Percentiles rank a stretch among this genome's conserved stretches.
Conservation (phyloP, 2,113 vertebrate genomes). For the Carettochelys insculpta region DNA sequence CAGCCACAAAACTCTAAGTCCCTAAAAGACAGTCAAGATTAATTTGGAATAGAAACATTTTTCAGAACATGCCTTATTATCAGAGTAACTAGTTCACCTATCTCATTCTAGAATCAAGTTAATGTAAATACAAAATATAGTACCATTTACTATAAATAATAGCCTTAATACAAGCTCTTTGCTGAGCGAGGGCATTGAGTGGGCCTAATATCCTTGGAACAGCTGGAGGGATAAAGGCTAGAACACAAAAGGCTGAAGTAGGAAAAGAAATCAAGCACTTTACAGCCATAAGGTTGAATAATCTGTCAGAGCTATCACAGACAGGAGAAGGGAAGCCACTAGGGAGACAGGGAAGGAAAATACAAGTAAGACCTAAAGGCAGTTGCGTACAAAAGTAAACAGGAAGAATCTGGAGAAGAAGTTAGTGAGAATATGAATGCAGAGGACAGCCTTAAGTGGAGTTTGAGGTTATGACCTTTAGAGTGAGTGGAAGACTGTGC, state of each 20-base stretch:
- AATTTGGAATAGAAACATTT: neutral
- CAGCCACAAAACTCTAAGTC: neutral
- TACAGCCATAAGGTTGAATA: neutral
- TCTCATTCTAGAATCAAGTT: neutral
- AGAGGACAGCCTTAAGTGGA: neutral
- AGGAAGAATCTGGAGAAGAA: neutral
- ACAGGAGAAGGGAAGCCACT: neutral
- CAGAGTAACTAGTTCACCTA: neutral
- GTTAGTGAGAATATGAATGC: neutral
- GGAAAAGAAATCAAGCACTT: neutral
- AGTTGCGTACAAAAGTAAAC: neutral
- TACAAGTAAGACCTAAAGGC: neutral
- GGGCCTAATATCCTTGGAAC: neutral
- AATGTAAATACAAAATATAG: neutral
- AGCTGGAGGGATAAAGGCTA: neutral
- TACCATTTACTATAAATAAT: neutral
- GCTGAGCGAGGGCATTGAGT: neutral
- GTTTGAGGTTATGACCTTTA: neutral
- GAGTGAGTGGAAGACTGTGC: fast-evolving
- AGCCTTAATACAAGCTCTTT: neutral
- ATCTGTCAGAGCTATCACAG: neutral
- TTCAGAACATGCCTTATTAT: too few relatives aligned
- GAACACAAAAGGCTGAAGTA: fast-evolving
- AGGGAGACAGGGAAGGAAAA: neutral
- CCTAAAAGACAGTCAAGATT: neutral